phyloP scores from a whole-genome alignment of 2,888 invertebrate species.

The Antheraea assamensis region DNA sequence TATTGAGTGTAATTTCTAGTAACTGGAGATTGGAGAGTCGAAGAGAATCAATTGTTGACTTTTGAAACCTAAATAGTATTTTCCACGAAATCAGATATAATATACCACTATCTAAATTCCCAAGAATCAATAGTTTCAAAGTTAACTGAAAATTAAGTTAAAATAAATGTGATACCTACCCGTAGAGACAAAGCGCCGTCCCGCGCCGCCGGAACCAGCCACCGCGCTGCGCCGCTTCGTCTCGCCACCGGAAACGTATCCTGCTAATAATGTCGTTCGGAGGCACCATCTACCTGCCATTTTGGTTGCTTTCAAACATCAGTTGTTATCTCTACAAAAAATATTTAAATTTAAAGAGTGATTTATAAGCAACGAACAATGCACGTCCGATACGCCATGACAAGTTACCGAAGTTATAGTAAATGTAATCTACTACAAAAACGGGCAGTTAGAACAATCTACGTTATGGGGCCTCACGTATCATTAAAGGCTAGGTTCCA shows the following conservation, averaged over 20 bases:
- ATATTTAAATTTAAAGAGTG: background rate
- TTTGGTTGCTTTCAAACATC: constrained; percentile 25
- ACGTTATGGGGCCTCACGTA: too few species aligned
- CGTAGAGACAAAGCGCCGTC: background rate
- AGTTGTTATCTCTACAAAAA: background rate
- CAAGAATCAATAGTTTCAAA: background rate
- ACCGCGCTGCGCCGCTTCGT: background rate
- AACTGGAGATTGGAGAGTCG: too few species aligned
- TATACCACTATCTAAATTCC: background rate
- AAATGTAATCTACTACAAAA: too few species aligned
- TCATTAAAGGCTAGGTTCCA: too few species aligned
- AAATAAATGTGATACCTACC: background rate
- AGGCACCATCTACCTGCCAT: constrained; percentile 54
- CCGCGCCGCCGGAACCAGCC: constrained; percentile 35
- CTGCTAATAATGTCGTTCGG: constrained; percentile 57
- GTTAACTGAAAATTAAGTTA: background rate
- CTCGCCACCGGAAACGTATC: constrained; percentile 50
- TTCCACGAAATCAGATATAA: background rate
- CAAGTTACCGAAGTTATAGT: background rate
- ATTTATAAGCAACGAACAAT: background rate
- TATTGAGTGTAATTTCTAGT: background rate
- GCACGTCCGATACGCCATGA: background rate
- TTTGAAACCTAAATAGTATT: background rate
- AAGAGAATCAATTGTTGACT: too few species aligned
- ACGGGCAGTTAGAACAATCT: too few species aligned